phyloP scores from a whole-genome alignment of 64 coral and sea anemone genomes.

The Dendrophyllia cribrosa region DNA sequence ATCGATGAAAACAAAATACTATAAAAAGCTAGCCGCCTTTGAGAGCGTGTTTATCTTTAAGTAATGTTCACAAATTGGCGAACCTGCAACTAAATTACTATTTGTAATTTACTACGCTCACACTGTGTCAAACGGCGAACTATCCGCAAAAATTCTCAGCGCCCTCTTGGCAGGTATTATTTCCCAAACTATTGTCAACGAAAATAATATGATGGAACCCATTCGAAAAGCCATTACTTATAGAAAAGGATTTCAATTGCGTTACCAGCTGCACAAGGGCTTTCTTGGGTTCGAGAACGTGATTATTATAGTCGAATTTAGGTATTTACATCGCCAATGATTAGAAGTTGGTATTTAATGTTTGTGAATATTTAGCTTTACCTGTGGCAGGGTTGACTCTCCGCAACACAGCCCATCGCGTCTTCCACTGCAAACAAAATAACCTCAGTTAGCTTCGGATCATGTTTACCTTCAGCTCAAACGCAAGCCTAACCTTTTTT shows the following conservation, averaged over 20 bases:
- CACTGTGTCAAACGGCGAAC: not conserved
- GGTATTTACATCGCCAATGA: not conserved
- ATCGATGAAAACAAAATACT: not conserved
- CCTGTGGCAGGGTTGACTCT: conserved; percentile 87
- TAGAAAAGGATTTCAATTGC: not conserved
- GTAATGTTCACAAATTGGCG: not conserved
- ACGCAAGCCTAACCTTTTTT: conserved; percentile 77
- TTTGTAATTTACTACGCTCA: not conserved
- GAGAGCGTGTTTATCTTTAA: not conserved
- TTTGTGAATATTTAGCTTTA: not conserved
- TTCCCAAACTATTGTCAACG: not conserved
- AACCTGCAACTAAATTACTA: not conserved
- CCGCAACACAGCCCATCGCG: conserved; percentile 85
- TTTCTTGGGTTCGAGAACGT: not conserved
- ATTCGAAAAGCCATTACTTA: not conserved
- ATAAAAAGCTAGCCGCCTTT: not conserved
- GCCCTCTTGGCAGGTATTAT: not conserved
- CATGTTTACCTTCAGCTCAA: not conserved
- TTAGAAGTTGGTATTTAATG: not conserved
- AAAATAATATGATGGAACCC: not conserved
- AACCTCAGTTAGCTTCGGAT: conserved; percentile 1
- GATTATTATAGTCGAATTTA: not conserved
- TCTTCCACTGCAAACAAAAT: conserved; percentile 85
- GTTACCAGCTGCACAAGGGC: not conserved
- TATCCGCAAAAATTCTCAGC: not conserved